Base-by-base conservation (phyloP, 2,888 invertebrate genomes). In the Leptopilina myrica region DNA sequence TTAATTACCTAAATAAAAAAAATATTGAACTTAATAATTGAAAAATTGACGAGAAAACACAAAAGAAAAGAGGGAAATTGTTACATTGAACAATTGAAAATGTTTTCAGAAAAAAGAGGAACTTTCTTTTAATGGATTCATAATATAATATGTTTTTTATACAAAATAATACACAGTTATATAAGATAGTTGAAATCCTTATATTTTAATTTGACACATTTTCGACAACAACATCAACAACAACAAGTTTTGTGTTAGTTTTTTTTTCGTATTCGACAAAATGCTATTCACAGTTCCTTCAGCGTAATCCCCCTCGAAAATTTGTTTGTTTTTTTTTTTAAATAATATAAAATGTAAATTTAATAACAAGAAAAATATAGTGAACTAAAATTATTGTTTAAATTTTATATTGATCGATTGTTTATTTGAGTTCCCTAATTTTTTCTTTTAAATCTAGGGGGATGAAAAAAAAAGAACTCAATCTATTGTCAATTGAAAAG, bases 191-290 rank as follows among this genome's bases (percentile, higher is more conserved):
- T 88, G 87, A 89, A 90, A 89, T 88, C 84, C 86, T 89, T 88
- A 87, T 89, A 89, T 88, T 89, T 90, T 87, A 90, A 89, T 90
- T 90, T 90, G 89, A 90, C 90, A 91, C 89, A 90, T 89, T 88
- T 88, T 88, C 86, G 88, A 90, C 89, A 90, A 87, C 84, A 87
- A 89, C 88, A 90, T 88, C 88, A 89, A 89, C 88, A 87, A 89
- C 85, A 88, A 88, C 85, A 88, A 88, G 83, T 84, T 86, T 88
- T 87, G 81, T 86, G 76, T 80, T 81, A 82, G 80, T 81, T 82
- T 80, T 80, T 49, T 49, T 80, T 76, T 76, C 76, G n/a, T 64
- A 76, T 62, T 76, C 64, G 62, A 62, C 76, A 64, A 76, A 76
- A 64, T 76, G 76, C 76, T 76, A 59, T 64, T 64, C 56, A 73